Conservation (phyloP, 2,797 vertebrate genomes). For the Cryptoblepharus egeriae region DNA sequence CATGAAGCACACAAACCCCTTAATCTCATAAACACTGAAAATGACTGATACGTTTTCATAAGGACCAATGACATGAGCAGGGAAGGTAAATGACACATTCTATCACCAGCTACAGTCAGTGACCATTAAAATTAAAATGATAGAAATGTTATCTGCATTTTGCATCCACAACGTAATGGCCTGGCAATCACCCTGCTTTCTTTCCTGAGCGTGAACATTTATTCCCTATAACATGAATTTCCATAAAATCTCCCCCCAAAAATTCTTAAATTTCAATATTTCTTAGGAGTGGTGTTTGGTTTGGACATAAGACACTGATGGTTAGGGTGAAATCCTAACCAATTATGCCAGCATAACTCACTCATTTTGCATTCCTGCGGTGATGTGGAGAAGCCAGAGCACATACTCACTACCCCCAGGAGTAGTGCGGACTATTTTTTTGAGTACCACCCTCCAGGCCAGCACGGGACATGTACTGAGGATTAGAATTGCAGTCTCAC, state of each 20-base stretch:
- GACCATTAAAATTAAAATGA: conserved; percentile 61
- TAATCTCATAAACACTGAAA: conserved; percentile 57
- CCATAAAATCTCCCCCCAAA: too few relatives aligned
- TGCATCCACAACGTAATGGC: conserved; percentile 42
- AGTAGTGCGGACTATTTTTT: too few relatives aligned
- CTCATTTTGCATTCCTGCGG: too few relatives aligned
- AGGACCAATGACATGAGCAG: conserved; percentile 41
- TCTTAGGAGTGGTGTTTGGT: neutral
- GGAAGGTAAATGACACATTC: conserved; percentile 58
- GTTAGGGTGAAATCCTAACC: too few relatives aligned
- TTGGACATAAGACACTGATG: neutral
- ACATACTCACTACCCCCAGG: too few relatives aligned
- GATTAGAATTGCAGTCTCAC: too few relatives aligned
- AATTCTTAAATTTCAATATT: neutral
- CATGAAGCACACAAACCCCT: conserved; percentile 47
- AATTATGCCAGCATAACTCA: too few relatives aligned
- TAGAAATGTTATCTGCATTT: conserved; percentile 47
- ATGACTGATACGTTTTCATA: conserved; percentile 57
- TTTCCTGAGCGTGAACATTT: conserved; percentile 39
- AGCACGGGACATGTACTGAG: too few relatives aligned
- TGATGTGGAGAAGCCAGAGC: too few relatives aligned
- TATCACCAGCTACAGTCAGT: conserved; percentile 52
- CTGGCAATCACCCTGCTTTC: conserved; percentile 41
- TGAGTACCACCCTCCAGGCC: too few relatives aligned
- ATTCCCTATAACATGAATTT: too few relatives aligned